Conservation (phyloP, 2,888 invertebrate genomes). For the Nebria salina region DNA sequence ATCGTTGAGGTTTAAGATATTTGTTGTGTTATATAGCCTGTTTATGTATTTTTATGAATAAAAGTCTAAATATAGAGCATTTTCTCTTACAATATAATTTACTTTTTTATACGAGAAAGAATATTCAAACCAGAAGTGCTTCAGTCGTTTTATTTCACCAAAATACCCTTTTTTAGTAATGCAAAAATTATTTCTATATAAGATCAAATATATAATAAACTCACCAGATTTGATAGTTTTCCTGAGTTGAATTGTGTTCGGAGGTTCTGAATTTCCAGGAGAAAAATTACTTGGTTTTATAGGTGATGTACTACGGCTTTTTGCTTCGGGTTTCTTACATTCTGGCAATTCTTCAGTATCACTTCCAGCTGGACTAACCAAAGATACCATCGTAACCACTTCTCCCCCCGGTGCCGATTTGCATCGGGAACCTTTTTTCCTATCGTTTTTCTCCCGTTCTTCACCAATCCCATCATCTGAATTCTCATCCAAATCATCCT, state of each 20-base stretch:
- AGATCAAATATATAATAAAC: constrained; percentile 9
- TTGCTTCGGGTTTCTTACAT: constrained; percentile 43
- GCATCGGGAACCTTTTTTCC: constrained; percentile 49
- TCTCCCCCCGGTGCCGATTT: constrained; percentile 57
- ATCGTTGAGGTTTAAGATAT: not conserved
- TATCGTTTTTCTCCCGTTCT: constrained; percentile 9
- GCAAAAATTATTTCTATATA: not conserved
- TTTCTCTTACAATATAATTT: not conserved
- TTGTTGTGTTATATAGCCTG: not conserved
- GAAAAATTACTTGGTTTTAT: constrained; percentile 44
- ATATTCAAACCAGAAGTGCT: too few species aligned
- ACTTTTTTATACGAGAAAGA: not conserved
- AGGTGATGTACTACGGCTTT: constrained; percentile 47
- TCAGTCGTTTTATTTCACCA: too few species aligned
- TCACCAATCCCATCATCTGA: constrained; percentile 21
- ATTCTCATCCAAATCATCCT: constrained; percentile 29
- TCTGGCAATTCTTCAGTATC: constrained; percentile 68
- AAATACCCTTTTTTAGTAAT: not conserved
- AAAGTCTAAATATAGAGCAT: not conserved
- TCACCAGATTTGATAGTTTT: constrained; percentile 61
- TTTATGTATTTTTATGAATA: not conserved
- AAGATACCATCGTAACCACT: constrained; percentile 74
- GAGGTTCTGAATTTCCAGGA: constrained; percentile 50
- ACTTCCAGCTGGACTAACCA: constrained; percentile 73
- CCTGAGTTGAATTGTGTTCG: constrained; percentile 54